phyloP scores from a whole-genome alignment of 2,797 vertebrate species.

The Sebastes dallii region DNA sequence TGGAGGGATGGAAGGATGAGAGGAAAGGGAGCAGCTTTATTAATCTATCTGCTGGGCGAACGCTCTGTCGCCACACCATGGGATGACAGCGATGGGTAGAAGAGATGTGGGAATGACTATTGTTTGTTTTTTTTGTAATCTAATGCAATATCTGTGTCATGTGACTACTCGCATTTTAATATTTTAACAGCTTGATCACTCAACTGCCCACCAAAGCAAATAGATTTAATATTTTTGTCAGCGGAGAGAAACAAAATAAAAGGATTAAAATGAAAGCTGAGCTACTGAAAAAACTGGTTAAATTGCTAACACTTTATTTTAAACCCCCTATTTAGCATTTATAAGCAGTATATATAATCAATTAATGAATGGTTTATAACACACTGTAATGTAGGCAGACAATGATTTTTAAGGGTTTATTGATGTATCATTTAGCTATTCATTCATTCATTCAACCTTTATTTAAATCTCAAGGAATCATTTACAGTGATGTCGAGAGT shows the following conservation, averaged over 20 bases:
- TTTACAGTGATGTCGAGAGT: no score
- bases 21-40: constrained; percentile 65
- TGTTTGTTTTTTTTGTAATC: not conserved
- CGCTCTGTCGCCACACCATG: constrained; percentile 19
- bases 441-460: no score
- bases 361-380: not conserved
- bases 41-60: constrained; percentile 51
- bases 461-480: no score
- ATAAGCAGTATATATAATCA: not conserved
- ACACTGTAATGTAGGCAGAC: not conserved
- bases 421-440: no score
- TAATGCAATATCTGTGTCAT: not conserved
- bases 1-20: constrained; percentile 37
- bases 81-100: constrained; percentile 1
- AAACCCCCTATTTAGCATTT: not conserved
- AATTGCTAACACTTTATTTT: not conserved
- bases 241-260: not conserved
- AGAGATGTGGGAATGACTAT: not conserved
- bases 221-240: not conserved
- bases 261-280: not conserved
- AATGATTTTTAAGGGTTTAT: not conserved
- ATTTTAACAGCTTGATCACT: not conserved
- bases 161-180: not conserved
- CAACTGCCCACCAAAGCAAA: not conserved
- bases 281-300: not conserved